A percentile compares a stretch with the other conserved stretches of the same genome.
These are phyloP conservation scores for Dicrurus megarhynchus DNA, from an alignment of 2,113 vertebrate species.

Conservation along the genomic window DNA sequence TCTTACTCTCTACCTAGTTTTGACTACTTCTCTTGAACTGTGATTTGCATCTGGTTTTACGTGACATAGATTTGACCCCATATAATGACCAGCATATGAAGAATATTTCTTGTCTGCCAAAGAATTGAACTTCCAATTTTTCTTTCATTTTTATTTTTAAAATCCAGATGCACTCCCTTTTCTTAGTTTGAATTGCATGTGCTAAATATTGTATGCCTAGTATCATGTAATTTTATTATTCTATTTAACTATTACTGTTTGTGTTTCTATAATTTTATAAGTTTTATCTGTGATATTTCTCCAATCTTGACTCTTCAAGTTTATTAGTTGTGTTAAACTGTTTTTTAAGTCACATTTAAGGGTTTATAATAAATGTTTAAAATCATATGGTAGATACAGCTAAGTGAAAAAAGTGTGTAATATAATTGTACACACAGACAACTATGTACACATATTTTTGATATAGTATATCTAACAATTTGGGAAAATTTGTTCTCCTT, in stretches of 20 bases:
- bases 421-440: neutral
- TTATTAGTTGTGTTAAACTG: neutral
- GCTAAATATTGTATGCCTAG: neutral
- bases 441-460: neutral
- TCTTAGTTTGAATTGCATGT: rapidly evolving
- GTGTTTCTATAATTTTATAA: neutral
- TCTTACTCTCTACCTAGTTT: neutral
- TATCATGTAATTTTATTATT: neutral
- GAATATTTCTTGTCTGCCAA: neutral
- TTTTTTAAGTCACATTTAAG: neutral
- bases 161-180: neutral
- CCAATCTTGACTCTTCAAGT: neutral
- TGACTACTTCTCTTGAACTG: neutral
- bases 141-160: neutral
- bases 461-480: neutral
- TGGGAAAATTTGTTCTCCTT: neutral
- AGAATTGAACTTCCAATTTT: neutral
- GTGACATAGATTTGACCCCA: neutral
- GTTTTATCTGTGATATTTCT: neutral
- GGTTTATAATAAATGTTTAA: neutral
- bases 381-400: neutral
- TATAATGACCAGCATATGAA: neutral
- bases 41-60: neutral
- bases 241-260: neutral
- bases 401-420: neutral